Evolutionary conservation across 2,888 invertebrate species (phyloP).

Genomic region (Anticlea derivata): DNA sequence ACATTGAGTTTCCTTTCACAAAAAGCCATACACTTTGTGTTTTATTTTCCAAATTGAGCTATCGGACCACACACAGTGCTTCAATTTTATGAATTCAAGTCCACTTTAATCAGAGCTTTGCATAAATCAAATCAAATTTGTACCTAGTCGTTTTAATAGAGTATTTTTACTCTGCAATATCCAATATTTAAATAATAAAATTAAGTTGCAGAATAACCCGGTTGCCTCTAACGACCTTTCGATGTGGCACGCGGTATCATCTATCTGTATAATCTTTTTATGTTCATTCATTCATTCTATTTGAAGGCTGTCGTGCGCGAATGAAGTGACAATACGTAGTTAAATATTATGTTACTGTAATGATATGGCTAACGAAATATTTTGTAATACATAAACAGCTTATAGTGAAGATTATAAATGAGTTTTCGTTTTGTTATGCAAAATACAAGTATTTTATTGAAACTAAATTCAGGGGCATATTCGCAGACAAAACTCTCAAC

Average conservation of each 20-base stretch:
- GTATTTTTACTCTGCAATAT: no score
- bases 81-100: no score
- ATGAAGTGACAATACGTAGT: slow-evolving; percentile 35
- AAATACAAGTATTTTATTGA: no score
- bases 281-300: slow-evolving; percentile 40
- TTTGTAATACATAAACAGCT: slow-evolving; percentile 17
- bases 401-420: slow-evolving; percentile 22
- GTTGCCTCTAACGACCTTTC: slow-evolving; percentile 36
- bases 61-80: no score
- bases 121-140: no score
- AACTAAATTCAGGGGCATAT: no score
- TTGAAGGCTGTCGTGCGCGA: slow-evolving; percentile 33
- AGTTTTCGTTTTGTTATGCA: slow-evolving; percentile 13
- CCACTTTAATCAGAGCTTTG: no score
- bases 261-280: slow-evolving; percentile 38
- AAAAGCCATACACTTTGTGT: no score
- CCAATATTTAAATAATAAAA: neutral
- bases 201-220: slow-evolving; percentile 31
- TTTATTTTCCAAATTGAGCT: no score
- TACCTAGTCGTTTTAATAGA: no score
- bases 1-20: no score
- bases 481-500: no score
- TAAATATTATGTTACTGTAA: slow-evolving; percentile 33
- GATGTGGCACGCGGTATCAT: slow-evolving; percentile 33
- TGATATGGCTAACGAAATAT: slow-evolving; percentile 31